Conservation (phyloP, 2,888 invertebrate species). For the Idaea biselata region DNA sequence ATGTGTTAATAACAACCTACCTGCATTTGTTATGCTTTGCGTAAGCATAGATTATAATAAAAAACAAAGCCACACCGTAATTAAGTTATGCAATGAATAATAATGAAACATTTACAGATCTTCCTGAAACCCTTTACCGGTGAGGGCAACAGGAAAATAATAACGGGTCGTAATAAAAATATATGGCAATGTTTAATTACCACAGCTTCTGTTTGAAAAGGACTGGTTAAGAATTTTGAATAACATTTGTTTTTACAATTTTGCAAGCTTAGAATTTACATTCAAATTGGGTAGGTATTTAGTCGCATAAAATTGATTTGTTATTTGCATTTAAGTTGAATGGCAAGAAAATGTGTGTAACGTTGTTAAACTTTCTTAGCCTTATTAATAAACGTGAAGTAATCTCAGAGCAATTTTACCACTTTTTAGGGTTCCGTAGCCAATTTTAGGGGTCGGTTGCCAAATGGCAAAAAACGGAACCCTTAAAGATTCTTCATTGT, state of each 20-base stretch:
- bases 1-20: too few relatives aligned
- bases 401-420: too few relatives aligned
- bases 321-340: not conserved
- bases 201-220: not conserved
- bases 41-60: not conserved
- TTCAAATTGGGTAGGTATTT: not conserved
- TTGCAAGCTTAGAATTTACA: not conserved
- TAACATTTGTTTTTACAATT: not conserved
- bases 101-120: not conserved
- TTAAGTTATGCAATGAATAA: not conserved
- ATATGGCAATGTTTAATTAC: not conserved
- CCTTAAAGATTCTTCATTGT: too few relatives aligned
- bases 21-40: too few relatives aligned
- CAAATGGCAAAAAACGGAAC: too few relatives aligned
- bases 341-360: too few relatives aligned
- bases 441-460: too few relatives aligned
- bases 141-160: not conserved
- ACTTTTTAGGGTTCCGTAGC: too few relatives aligned
- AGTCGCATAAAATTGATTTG: not conserved
- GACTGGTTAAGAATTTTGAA: not conserved
- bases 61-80: not conserved
- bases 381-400: too few relatives aligned
- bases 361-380: too few relatives aligned
- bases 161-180: not conserved
- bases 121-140: not conserved